A percentile compares a stretch with the other conserved stretches of the same genome.
Evolutionary conservation across 2,113 vertebrate genomes (phyloP).

Genomic region (Cololabis saira): DNA sequence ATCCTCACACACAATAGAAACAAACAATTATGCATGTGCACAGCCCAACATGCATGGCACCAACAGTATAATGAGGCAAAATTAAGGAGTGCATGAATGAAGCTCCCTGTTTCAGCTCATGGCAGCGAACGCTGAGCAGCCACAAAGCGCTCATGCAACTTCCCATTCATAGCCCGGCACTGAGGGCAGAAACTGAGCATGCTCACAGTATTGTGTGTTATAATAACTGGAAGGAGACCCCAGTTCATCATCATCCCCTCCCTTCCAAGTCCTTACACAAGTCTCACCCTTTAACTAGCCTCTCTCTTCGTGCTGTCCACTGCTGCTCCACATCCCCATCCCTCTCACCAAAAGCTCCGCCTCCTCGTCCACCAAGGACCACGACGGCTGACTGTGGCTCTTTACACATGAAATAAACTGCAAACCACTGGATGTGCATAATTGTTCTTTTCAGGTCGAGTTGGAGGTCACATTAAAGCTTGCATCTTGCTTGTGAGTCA

Average conservation of each 20-base stretch:
- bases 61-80: constrained; percentile 47
- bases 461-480: constrained; percentile 17
- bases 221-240: constrained; percentile 36
- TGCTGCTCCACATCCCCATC: constrained; percentile 27
- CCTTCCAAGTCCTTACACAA: constrained; percentile 43
- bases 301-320: constrained; percentile 12
- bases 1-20: constrained; percentile 36
- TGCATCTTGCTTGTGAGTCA: background rate
- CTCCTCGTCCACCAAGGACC: constrained; percentile 42
- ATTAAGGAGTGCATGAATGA: constrained; percentile 61
- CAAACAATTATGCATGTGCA: constrained; percentile 28
- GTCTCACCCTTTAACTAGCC: constrained; percentile 31
- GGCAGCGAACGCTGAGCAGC: constrained; percentile 36
- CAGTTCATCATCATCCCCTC: constrained; percentile 36
- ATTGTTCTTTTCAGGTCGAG: constrained; percentile 26
- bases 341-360: constrained; percentile 31
- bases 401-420: constrained; percentile 17
- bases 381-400: constrained; percentile 8
- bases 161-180: constrained; percentile 53
- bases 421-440: constrained; percentile 10
- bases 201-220: constrained; percentile 40
- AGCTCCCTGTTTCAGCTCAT: constrained; percentile 55
- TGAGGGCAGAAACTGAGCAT: constrained; percentile 34
- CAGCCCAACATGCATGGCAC: constrained; percentile 24
- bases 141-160: constrained; percentile 57